Evolutionary conservation across 2,888 invertebrate species (phyloP).

Genomic region (Acanthacorydalis orientalis): DNA sequence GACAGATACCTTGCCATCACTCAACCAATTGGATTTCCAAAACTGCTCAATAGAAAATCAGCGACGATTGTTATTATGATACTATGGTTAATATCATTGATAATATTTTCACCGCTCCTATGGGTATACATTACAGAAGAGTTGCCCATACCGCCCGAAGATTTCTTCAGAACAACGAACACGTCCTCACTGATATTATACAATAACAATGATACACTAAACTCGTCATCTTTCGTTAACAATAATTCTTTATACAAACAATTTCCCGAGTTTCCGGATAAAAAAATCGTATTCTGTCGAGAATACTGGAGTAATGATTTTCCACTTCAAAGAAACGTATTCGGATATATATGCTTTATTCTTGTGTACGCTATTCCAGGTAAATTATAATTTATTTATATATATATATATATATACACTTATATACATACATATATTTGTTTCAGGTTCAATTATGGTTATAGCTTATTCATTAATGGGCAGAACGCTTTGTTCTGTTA

Average conservation of each 20-base stretch:
- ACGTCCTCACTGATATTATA: conserved; percentile 8
- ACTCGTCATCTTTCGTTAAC: conserved; percentile 7
- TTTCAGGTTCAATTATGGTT: conserved; percentile 45
- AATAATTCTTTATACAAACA: neutral
- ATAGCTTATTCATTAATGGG: conserved; percentile 55
- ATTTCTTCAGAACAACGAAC: conserved; percentile 5
- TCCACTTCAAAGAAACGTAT: conserved; percentile 34
- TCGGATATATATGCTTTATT: conserved; percentile 51
- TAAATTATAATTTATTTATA: conserved; percentile 19
- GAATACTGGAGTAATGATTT: neutral
- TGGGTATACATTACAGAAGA: conserved; percentile 19
- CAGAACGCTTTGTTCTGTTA: conserved; percentile 45
- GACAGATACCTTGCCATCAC: conserved; percentile 61
- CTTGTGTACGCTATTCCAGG: conserved; percentile 65
- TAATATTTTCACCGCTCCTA: conserved; percentile 50
- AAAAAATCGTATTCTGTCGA: neutral
- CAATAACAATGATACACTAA: neutral
- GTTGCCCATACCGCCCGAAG: neutral
- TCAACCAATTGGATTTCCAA: conserved; percentile 52
- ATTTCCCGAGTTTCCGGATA: neutral
- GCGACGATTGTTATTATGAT: conserved; percentile 43
- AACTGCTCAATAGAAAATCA: conserved; percentile 49
- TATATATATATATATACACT: too few relatives aligned
- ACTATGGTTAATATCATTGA: conserved; percentile 47
- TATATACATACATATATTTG: conserved; percentile 5